Evolutionary conservation across 2,888 invertebrate genomes (phyloP).

Genomic region (Sphaerophoria taeniata): DNA sequence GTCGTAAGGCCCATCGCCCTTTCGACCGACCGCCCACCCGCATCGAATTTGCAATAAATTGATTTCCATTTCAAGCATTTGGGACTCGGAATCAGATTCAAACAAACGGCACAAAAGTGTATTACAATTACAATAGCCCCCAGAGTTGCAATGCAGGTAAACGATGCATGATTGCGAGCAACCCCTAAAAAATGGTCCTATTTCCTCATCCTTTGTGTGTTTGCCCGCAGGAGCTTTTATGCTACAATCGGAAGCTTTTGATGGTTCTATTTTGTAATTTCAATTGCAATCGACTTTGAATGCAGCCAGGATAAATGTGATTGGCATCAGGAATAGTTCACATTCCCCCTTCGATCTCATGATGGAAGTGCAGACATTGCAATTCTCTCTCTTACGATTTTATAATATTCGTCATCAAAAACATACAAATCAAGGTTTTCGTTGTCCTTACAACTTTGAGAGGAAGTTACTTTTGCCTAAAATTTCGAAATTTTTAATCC

Average conservation of each 20-base stretch:
- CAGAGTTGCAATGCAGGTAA: constrained; percentile 13
- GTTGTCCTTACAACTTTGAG: background rate
- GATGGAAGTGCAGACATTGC: constrained; percentile 7
- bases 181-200: background rate
- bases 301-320: constrained; percentile 29
- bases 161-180: constrained; percentile 28
- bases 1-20: constrained; percentile 16
- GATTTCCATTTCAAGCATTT: constrained; percentile 62
- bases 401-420: background rate
- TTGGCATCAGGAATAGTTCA: constrained; percentile 32
- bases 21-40: constrained; percentile 26
- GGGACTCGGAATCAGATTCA: no score
- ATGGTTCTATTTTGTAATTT: constrained; percentile 67
- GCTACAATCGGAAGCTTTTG: constrained; percentile 58
- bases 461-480: no score
- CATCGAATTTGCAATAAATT: constrained; percentile 68
- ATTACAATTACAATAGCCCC: background rate
- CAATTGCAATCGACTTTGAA: constrained; percentile 48
- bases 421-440: background rate
- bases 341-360: background rate
- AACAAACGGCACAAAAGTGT: background rate
- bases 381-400: constrained; percentile 2
- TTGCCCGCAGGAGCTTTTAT: background rate
- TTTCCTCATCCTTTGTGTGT: background rate
- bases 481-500: background rate